Evolutionary conservation across 1,140 invertebrate genomes (phyloP).

Genomic region (Lordiphosa mommai): DNA sequence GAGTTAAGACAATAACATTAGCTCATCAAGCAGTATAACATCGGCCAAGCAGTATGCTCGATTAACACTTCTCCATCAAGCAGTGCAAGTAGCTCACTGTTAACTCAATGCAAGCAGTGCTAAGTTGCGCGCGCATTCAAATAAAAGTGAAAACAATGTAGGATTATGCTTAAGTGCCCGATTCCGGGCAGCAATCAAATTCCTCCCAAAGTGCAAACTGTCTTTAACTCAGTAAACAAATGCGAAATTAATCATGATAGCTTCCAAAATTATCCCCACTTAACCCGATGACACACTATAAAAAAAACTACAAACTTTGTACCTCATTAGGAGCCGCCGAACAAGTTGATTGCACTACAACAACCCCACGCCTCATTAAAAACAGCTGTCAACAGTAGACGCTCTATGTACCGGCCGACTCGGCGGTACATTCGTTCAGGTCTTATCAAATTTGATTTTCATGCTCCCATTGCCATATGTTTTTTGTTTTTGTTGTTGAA

Average conservation of each 20-base stretch:
- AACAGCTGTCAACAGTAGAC: slow-evolving; percentile 36
- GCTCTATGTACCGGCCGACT: slow-evolving; percentile 20
- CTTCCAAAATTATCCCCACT: too few species aligned
- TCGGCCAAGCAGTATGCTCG: background rate
- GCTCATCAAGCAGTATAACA: background rate
- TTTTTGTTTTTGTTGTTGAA: slow-evolving; percentile 12
- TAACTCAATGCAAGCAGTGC: background rate
- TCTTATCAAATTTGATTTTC: slow-evolving; percentile 36
- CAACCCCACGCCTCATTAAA: slow-evolving; percentile 15
- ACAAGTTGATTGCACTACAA: background rate
- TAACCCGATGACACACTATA: too few species aligned
- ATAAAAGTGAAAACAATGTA: background rate
- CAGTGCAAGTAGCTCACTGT: too few species aligned
- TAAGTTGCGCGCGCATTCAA: slow-evolving; percentile 12
- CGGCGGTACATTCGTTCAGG: background rate
- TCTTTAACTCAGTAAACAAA: too few species aligned
- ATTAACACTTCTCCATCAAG: too few species aligned
- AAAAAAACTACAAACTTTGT: too few species aligned
- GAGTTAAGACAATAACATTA: too few species aligned
- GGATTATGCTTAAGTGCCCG: background rate
- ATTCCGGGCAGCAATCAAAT: too few species aligned
- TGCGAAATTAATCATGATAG: too few species aligned
- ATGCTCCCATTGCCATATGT: slow-evolving; percentile 41
- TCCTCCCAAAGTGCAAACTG: too few species aligned
- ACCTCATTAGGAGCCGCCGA: too few species aligned